Evolutionary conservation across 2,113 vertebrate genomes (phyloP).

Genomic region (Microcebus jonahi): DNA sequence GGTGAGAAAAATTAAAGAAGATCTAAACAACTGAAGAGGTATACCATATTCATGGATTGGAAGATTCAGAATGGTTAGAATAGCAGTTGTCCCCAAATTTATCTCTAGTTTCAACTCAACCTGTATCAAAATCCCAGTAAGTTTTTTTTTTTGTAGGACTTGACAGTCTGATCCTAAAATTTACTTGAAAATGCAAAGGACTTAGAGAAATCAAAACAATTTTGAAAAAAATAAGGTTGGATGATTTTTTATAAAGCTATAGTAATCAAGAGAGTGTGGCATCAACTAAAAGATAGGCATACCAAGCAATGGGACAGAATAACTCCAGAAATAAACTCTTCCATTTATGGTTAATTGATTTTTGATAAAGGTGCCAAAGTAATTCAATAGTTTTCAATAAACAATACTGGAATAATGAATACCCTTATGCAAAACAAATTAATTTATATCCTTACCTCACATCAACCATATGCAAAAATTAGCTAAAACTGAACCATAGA

Average conservation of each 20-base stretch:
- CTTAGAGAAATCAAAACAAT: slow-evolving; percentile 22
- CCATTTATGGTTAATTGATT: not conserved
- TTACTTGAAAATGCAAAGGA: slow-evolving; percentile 27
- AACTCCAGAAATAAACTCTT: slow-evolving; percentile 16
- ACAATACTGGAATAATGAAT: not conserved
- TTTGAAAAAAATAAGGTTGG: slow-evolving; percentile 29
- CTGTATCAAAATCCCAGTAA: not conserved
- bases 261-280: not conserved
- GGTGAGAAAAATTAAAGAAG: not conserved
- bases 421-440: not conserved
- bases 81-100: not conserved
- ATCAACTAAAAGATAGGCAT: not conserved
- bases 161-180: slow-evolving; percentile 42
- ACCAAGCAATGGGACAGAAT: not conserved
- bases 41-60: not conserved
- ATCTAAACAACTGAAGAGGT: not conserved
- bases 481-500: not conserved
- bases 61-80: not conserved
- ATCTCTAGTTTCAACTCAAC: not conserved
- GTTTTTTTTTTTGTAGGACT: not conserved
- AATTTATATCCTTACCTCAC: not conserved
- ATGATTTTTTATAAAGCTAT: not conserved
- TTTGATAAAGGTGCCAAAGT: not conserved
- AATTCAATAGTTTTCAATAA: slow-evolving; percentile 2
- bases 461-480: slow-evolving; percentile 9